These are phyloP conservation scores for Capitella teleta DNA, from an alignment of 1,140 invertebrate species.

Conservation along the genomic window DNA sequence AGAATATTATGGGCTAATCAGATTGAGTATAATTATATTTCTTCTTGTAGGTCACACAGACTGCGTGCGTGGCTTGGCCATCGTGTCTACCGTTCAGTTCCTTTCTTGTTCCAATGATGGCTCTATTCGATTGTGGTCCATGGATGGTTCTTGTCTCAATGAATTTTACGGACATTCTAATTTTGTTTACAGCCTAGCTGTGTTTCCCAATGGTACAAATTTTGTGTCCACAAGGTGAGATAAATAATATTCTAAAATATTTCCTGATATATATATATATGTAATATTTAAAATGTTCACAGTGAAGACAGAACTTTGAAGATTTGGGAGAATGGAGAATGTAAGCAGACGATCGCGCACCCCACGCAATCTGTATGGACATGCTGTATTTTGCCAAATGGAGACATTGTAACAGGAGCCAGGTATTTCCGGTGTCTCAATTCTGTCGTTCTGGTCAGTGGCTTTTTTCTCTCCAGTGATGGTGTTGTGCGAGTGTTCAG, in stretches of 20 bases:
- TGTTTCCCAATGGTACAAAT: conserved; percentile 49
- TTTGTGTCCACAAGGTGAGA: too few species aligned
- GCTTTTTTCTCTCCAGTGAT: conserved; percentile 53
- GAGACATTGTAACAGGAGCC: conserved; percentile 77
- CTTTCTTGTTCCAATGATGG: conserved; percentile 86
- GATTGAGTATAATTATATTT: background rate
- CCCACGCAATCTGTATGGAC: conserved; percentile 84
- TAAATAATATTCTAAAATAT: too few species aligned
- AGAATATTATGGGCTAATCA: background rate
- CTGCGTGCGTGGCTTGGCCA: conserved; percentile 69
- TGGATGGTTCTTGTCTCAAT: conserved; percentile 61
- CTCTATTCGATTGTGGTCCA: conserved; percentile 65
- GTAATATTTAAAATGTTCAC: too few species aligned
- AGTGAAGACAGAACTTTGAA: conserved; percentile 80
- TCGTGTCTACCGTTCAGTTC: conserved; percentile 58
- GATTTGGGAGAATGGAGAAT: conserved; percentile 62
- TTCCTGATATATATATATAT: conserved; percentile 57
- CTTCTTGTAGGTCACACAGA: conserved; percentile 65
- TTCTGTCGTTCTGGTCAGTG: background rate
- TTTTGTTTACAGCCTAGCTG: conserved; percentile 53
- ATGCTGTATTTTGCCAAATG: conserved; percentile 65
- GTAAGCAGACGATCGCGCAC: conserved; percentile 60
- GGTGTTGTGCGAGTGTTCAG: conserved; percentile 76
- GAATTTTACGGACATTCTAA: conserved; percentile 68
- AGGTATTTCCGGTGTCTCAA: conserved; percentile 42